Percentiles rank a stretch among this genome's conserved stretches.
Evolutionary conservation across 64 coral and sea anemone species (phyloP).

Genomic region (Stylophora pistillata): DNA sequence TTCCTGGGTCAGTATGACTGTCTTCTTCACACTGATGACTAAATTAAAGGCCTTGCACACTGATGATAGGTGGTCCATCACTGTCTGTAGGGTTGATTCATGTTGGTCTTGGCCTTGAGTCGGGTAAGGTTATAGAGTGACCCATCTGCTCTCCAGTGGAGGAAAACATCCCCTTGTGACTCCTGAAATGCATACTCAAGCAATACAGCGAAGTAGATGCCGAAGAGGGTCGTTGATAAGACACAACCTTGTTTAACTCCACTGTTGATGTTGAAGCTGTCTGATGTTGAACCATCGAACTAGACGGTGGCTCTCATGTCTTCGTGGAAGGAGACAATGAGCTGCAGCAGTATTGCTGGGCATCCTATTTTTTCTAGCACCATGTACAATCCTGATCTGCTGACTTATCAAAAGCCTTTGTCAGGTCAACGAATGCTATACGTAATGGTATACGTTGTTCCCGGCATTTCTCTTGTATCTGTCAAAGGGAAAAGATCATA

Average conservation of each 20-base stretch:
- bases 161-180: neutral
- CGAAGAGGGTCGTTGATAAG: neutral
- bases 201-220: neutral
- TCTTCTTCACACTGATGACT: constrained; percentile 11
- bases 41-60: neutral
- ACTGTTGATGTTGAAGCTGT: constrained; percentile 5
- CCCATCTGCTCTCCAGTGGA: neutral
- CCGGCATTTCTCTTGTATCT: constrained; percentile 2
- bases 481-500: neutral
- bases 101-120: constrained; percentile 1
- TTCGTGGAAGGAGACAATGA: constrained; percentile 32
- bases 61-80: neutral
- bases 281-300: constrained; percentile 8
- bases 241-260: constrained; percentile 11
- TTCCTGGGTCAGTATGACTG: constrained; percentile 8
- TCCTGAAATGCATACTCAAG: neutral
- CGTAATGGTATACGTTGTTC: neutral
- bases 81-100: neutral
- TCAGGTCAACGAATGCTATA: too few species aligned
- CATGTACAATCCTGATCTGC: too few species aligned
- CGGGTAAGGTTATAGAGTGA: constrained; percentile 1
- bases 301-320: constrained; percentile 20
- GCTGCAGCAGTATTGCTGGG: neutral
- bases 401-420: too few species aligned
- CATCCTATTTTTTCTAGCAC: neutral